A percentile compares a stretch with the other conserved stretches of the same genome.
Conservation (phyloP, 2,113 vertebrate genomes). For the Cephalopterus ornatus region DNA sequence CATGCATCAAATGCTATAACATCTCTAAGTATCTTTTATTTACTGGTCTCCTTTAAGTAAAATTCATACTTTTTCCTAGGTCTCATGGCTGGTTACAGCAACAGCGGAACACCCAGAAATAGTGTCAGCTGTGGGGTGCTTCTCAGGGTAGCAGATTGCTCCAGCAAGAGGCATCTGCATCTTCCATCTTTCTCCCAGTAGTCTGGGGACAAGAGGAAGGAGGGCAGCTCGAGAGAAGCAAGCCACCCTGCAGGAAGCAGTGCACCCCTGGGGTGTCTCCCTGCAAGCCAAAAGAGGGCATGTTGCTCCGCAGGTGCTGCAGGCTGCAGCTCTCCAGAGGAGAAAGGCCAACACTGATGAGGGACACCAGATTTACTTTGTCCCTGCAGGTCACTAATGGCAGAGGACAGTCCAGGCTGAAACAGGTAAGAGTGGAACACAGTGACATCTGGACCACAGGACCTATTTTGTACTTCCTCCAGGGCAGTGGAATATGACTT, state of each 20-base stretch:
- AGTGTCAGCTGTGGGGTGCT: background rate
- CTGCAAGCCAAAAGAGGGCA: fast-evolving
- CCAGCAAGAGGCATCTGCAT: background rate
- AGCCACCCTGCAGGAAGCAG: background rate
- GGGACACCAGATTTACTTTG: background rate
- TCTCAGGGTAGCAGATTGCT: background rate
- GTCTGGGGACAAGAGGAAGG: background rate
- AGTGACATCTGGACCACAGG: background rate
- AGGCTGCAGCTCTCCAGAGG: background rate
- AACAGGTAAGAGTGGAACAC: background rate
- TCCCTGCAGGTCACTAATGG: background rate
- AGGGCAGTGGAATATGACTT: background rate
- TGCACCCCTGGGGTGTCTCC: background rate
- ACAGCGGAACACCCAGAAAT: background rate
- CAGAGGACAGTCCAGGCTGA: fast-evolving
- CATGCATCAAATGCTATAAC: background rate
- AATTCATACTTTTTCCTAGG: background rate
- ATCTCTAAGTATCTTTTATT: background rate
- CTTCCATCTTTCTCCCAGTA: background rate
- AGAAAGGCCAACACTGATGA: background rate
- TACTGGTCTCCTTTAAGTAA: background rate
- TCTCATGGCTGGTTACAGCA: background rate
- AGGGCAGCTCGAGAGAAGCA: background rate
- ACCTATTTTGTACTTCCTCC: background rate
- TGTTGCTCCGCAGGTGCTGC: background rate